phyloP scores from a whole-genome alignment of 2,113 vertebrate species.

The Pseudonaja textilis region DNA sequence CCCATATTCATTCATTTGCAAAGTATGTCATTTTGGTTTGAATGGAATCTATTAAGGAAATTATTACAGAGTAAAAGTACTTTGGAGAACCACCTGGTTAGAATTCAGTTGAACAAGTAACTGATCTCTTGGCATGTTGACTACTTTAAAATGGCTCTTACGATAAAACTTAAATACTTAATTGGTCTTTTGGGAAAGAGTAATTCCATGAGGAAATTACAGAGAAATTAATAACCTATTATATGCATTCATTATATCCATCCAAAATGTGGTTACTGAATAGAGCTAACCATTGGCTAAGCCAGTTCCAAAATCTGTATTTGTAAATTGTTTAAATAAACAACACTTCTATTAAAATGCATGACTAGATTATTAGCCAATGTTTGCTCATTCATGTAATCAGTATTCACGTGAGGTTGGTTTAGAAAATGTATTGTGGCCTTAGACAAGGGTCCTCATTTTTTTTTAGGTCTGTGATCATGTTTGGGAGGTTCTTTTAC shows the following conservation, averaged over 20 bases:
- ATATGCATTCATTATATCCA: background rate
- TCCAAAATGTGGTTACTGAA: background rate
- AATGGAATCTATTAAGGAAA: background rate
- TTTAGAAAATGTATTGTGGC: background rate
- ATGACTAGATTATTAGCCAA: background rate
- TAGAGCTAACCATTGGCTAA: background rate
- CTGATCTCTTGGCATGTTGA: background rate
- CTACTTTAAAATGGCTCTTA: background rate
- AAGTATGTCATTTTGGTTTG: constrained; percentile 31
- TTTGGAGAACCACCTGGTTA: background rate
- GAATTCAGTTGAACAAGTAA: constrained; percentile 6
- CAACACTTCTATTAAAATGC: background rate
- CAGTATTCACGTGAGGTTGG: background rate
- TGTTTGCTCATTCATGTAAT: background rate
- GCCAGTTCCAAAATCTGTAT: background rate
- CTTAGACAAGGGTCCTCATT: background rate
- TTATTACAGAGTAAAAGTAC: constrained; percentile 1
- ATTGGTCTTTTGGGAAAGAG: background rate
- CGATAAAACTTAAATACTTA: background rate
- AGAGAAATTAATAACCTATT: background rate
- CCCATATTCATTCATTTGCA: constrained; percentile 18
- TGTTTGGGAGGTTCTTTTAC: background rate
- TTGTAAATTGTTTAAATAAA: constrained; percentile 4
- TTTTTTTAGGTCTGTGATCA: background rate
- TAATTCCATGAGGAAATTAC: background rate